Base-by-base conservation (phyloP, 2,113 vertebrate genomes). In the Sphaerodactylus townsendi region DNA sequence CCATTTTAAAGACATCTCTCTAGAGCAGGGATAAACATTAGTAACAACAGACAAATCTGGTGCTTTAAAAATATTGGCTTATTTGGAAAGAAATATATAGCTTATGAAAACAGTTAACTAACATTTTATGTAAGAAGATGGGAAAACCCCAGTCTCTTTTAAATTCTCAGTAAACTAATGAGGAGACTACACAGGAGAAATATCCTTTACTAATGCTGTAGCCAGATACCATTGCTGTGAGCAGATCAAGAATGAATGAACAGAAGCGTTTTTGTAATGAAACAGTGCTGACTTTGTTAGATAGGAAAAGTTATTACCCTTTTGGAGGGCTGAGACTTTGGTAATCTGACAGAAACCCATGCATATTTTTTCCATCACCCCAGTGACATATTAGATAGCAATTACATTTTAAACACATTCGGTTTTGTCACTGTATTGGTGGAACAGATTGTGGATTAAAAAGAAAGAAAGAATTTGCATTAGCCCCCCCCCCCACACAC, bases 391-490 rank as follows among this genome's bases (percentile, higher is more conserved):
- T 77, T 84, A 35, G 88, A 85, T 69, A 41, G 89, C 92, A 95
- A 93, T 85, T 77, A 87, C 83, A 37, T 46, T 79, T 87, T 53
- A 81, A 87, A 82, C 71, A 90, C 86, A 82, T 71, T 81, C 86
- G 53, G 28, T 68, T 88, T 93, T 93, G 85, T 71, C 44, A 85
- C 35, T 48, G 66, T 85, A 64, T 83, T 69, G 48, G 25, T 28
- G 56, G 62, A 71, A 64, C 83, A 91, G 78, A 89, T 33, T 89
- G 84, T 23, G 87, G 88, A 93, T 70, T 35, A 87, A 92, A 93
- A 92, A 78, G 77, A 56, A 53, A 1, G 39, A 33, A 30, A 81
- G 35, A 35, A 87, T 37, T 75, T 89, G 37, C 53, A 71, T 92
- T 92, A 89, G 37, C 56, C 84, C 33, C 71, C 48, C 7, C 1